Evolutionary conservation across 2,113 vertebrate genomes (phyloP), one percentile per base, ranked within the genome.

Genomic region (Motacilla tschutschensis): DNA sequence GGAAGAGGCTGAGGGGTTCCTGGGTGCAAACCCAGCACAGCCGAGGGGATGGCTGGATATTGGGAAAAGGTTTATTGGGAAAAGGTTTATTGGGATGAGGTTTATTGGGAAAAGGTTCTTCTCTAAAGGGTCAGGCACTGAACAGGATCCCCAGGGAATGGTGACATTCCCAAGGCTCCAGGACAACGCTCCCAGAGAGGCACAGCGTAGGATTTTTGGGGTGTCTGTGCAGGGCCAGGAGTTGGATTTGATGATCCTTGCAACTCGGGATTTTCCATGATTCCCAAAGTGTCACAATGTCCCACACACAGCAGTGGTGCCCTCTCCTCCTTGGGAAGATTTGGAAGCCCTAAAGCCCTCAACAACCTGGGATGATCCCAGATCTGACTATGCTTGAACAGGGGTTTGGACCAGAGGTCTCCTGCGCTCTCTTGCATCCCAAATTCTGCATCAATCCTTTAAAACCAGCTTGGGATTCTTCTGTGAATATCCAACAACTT

Each of bases 391-490:
- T 8, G n/a, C 41, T 63, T 29, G 2, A 4, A 51, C 36, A 29
- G 21, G 15, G 22, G 17, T n/a, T 9, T 26, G 46, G 36, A 46
- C 12, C 47, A 19, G 58, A 62, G 43, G 6, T 36, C 26, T 50
- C 9, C n/a, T 29, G 28, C 4, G 2, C 5, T 75, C 21, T 40
- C 20, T 38, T 72, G 7, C 14, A 6, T 6, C 16, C 38, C 35
- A 4, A 38, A 60, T 35, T 43, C 59, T 58, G 9, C 36, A 6
- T 0, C 0, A 0, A 5, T 9, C 20, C 24, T 17, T 1, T 17
- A 26, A 60, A 78, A 69, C 4, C 16, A 57, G 3, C 41, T 41
- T 0, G 0, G 26, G 29, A 55, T 55, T 36, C 15, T 57, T 38
- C 62, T 13, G 3, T 16, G 22, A 15, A 25, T 18, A 48, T 24